Base-by-base conservation (phyloP, 2,113 vertebrate genomes). In the Rhegmatorhina hoffmannsi region DNA sequence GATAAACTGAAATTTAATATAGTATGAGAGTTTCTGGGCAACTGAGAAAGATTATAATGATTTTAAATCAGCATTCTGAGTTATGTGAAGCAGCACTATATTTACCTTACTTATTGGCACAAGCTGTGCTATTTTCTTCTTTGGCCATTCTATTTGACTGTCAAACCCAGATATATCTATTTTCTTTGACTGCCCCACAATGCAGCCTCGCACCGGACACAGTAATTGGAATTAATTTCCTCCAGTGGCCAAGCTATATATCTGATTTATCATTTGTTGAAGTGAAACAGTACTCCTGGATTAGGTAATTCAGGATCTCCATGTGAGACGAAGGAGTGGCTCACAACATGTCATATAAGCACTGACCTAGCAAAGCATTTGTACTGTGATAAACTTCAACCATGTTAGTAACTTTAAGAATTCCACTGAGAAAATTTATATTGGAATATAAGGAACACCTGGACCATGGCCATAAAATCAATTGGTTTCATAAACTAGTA, bases 21-120 rank as follows among this genome's bases (percentile, higher is more conserved):
- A 68, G 31, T 34, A 20, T 72, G 87, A 94, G 80, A 40, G 40
- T 91, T 96, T 91, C 78, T 85, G 58, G 91, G 60, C 46, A 84
- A 68, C 29, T 85, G 55, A 36, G 29, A 87, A 56, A 81, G 60
- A 90, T 31, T 29, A 23, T 58, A 66, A 20, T 0, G 4, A 52
- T 80, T 84, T 90, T 77, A 83, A 89, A 90, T 83, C 29, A 75
- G 17, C 31, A 60, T 78, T 76, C 20, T 82, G 31, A 68, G 15
- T 89, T 92, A 67, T 69, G 58, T 81, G 80, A 89, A 81, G 26
- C 56, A 80, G 64, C 23, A 44, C 11, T 68, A 24, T 91, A 49
- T 89, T 94, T 91, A 85, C 34, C 81, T 66, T 83, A 28, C 7
- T 86, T 21, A 49, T 92, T 82, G 49, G 56, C 53, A 69, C 31